These are phyloP conservation scores for Corticium candelabrum DNA, from an alignment of 37 sponge, comb jelly and placozoan species.

Conservation along the genomic window DNA sequence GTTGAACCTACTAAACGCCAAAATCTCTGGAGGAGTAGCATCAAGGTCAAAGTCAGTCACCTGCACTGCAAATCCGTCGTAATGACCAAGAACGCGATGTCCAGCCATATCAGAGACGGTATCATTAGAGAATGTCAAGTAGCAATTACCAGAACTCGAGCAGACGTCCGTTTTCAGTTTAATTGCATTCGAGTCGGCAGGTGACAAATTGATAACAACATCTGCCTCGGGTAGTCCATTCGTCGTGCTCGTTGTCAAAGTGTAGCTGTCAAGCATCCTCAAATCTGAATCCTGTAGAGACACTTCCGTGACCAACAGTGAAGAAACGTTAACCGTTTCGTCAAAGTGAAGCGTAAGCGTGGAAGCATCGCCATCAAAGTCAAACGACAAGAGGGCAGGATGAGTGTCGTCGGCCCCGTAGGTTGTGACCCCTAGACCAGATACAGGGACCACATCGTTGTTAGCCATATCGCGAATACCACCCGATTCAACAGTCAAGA, in stretches of 20 bases:
- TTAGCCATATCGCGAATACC: slow-evolving; percentile 25
- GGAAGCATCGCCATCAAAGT: slow-evolving; percentile 53
- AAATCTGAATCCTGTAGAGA: slow-evolving; percentile 29
- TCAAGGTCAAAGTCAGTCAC: slow-evolving; percentile 40
- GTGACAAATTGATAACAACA: slow-evolving; percentile 29
- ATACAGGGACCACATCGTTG: neutral
- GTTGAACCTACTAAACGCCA: slow-evolving; percentile 46
- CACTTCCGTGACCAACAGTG: slow-evolving; percentile 16
- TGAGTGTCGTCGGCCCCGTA: slow-evolving; percentile 46
- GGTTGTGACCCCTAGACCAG: neutral
- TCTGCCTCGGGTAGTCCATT: neutral
- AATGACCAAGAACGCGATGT: slow-evolving; percentile 18
- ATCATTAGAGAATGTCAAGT: slow-evolving; percentile 28
- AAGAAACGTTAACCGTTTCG: slow-evolving; percentile 59
- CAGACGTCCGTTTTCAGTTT: slow-evolving; percentile 24
- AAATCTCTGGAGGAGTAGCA: slow-evolving; percentile 41
- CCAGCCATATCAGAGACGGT: slow-evolving; percentile 40
- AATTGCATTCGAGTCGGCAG: slow-evolving; percentile 46
- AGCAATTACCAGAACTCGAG: slow-evolving; percentile 30
- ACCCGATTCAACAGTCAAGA: slow-evolving; percentile 29
- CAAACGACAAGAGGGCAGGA: slow-evolving; percentile 42
- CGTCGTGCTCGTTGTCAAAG: slow-evolving; percentile 45
- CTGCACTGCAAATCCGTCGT: slow-evolving; percentile 12
- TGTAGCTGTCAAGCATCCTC: slow-evolving; percentile 5
- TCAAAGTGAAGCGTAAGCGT: slow-evolving; percentile 55